Evolutionary conservation across 2,797 vertebrate genomes (phyloP).

Genomic region (Jordanella pulchra): DNA sequence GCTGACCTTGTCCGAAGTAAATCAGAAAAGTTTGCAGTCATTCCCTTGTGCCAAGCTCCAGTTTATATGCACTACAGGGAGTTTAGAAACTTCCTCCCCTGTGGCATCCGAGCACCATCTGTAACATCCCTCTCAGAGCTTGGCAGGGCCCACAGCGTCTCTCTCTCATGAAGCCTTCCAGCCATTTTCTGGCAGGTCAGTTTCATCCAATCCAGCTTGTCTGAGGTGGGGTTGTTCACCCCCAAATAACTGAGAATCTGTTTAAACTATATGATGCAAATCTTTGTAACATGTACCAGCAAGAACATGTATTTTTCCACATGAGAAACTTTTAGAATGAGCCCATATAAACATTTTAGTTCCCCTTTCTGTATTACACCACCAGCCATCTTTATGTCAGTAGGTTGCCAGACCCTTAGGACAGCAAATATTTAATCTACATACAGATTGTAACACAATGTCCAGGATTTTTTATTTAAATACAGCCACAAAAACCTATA

Average conservation of each 20-base stretch:
- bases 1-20: conserved; percentile 42
- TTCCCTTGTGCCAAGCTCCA: conserved; percentile 48
- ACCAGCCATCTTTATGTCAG: conserved; percentile 28
- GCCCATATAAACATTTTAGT: conserved; percentile 35
- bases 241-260: conserved; percentile 36
- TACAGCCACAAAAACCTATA: conserved; percentile 12
- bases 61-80: conserved; percentile 46
- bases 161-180: conserved; percentile 44
- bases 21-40: conserved; percentile 31
- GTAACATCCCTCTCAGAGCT: conserved; percentile 47
- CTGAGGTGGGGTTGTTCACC: background rate
- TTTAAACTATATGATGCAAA: conserved; percentile 35
- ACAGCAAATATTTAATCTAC: conserved; percentile 34
- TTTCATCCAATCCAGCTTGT: conserved; percentile 27
- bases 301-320: conserved; percentile 35
- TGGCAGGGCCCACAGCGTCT: conserved; percentile 45
- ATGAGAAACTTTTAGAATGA: conserved; percentile 21
- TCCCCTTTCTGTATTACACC: conserved; percentile 21
- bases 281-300: conserved; percentile 15
- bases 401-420: conserved; percentile 21
- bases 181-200: conserved; percentile 51
- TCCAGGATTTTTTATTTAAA: conserved; percentile 5
- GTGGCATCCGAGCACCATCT: conserved; percentile 60
- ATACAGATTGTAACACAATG: conserved; percentile 4
- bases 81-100: conserved; percentile 35